Evolutionary conservation across 2,113 vertebrate species (phyloP).

Genomic region (Polypterus bichir): DNA sequence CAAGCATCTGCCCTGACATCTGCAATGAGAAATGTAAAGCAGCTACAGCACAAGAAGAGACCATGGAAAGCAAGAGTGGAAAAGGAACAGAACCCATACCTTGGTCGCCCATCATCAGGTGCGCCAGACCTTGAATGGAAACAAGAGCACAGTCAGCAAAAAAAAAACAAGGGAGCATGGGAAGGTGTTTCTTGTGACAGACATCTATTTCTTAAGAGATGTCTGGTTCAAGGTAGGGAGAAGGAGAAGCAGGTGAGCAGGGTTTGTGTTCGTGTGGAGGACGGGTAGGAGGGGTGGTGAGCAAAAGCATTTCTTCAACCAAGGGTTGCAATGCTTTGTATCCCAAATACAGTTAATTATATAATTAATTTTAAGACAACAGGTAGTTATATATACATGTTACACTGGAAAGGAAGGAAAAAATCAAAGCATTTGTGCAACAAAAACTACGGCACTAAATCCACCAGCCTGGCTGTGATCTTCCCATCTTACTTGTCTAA

Average conservation of each 20-base stretch:
- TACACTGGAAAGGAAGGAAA: not conserved
- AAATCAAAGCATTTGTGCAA: not conserved
- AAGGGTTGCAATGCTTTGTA: conserved; percentile 67
- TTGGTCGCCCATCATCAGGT: conserved; percentile 99
- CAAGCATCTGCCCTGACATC: conserved; percentile 59
- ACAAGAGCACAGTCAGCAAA: conserved; percentile 98
- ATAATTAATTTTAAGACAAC: conserved; percentile 4
- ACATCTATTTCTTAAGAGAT: conserved; percentile 68
- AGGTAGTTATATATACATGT: not conserved
- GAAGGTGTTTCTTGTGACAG: conserved; percentile 72
- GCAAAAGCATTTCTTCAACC: conserved; percentile 58
- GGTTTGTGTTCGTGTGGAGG: not conserved
- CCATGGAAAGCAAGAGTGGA: conserved; percentile 69
- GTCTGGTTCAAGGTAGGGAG: conserved; percentile 58
- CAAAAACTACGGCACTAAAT: too few relatives aligned
- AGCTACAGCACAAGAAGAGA: conserved; percentile 51
- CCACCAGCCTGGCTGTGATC: too few relatives aligned
- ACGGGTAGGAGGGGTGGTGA: conserved; percentile 16
- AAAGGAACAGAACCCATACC: conserved; percentile 93
- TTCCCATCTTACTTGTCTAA: too few relatives aligned
- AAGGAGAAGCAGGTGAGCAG: conserved; percentile 21
- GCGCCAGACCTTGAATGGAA: conserved; percentile 98
- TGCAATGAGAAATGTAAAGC: conserved; percentile 51
- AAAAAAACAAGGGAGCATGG: conserved; percentile 73
- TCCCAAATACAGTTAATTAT: conserved; percentile 41